Base-by-base conservation (phyloP, 2,797 vertebrate species). In the Ptychobarbus kaznakovi region DNA sequence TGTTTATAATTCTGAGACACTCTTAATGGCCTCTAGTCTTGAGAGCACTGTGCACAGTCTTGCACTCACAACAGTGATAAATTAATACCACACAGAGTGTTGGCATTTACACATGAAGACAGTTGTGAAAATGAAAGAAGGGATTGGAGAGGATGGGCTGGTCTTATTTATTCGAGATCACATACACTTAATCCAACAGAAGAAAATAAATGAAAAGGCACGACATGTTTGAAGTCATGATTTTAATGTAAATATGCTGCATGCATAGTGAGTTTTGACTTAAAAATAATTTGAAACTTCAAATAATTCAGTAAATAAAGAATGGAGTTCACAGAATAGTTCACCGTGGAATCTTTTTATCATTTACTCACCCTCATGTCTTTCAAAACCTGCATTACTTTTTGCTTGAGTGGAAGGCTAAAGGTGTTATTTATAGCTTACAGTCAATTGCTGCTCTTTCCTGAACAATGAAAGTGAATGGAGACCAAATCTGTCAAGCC, bases 1-100 rank as follows among this genome's bases (percentile, higher is more conserved):
- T 94, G 90, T 94, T 93, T 92, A 92, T 84, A 90, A 89, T 88
- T 61, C 90, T 89, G 86, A 88, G 88, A 81, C 92, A 90, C 73
- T 65, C 86, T 88, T 92, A 93, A 93, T 94, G 91, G 91, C 82
- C 85, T 87, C 86, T 32, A 84, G 80, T 86, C 77, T 82, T 84
- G 85, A 89, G 81, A 87, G 89, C 80, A 85, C 81, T 87, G 80
- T 87, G 81, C 82, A 82, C 63, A 25, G 83, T 87, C 86, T 88
- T 87, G 83, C 82, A 70, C 77, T 75, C 80, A 86, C 75, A 86
- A 85, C 90, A 84, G 66, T 77, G 88, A 89, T 87, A 20, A 73
- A 86, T 87, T 83, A 83, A 86, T 83, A 84, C 81, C 86, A 85
- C 86, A 87, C 84, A 87, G 56, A 81, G 77, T 68, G 85, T 80